Percentiles rank a stretch among this genome's conserved stretches.
Conservation (phyloP, 2,888 invertebrate genomes). For the Sthenelais limicola region DNA sequence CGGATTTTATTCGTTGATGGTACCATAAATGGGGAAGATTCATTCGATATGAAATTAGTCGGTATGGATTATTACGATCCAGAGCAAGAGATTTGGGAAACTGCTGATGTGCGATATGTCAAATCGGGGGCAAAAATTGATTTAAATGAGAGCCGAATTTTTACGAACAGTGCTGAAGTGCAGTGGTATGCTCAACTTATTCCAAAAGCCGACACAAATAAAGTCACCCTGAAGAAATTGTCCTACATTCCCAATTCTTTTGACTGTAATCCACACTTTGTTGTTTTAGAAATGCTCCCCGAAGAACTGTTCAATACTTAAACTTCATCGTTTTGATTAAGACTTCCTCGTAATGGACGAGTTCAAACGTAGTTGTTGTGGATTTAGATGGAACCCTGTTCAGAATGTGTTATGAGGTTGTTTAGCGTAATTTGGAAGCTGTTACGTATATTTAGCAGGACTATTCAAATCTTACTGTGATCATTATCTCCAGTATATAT, state of each 20-base stretch:
- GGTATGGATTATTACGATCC: constrained; percentile 17
- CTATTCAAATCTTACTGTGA: no score
- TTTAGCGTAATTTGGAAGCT: no score
- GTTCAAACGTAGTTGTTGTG: not conserved
- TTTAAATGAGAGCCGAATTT: not conserved
- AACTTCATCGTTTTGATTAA: no score
- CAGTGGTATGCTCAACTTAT: constrained; percentile 26
- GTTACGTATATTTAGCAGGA: no score
- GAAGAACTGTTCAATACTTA: not conserved
- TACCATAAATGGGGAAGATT: constrained; percentile 14
- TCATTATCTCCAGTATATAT: no score
- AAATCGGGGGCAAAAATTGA: not conserved
- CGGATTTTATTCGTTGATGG: constrained; percentile 22
- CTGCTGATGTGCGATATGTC: not conserved
- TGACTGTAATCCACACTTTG: constrained; percentile 29
- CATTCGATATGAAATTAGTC: constrained; percentile 11
- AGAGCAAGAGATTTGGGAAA: not conserved
- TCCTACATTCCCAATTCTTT: constrained; percentile 26
- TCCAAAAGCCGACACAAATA: constrained; percentile 2
- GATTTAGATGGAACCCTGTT: not conserved
- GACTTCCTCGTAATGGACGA: not conserved
- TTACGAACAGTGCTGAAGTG: constrained; percentile 10
- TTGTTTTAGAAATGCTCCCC: not conserved
- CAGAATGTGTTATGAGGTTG: not conserved
- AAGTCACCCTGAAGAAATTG: constrained; percentile 28